Evolutionary conservation across 2,113 vertebrate species (phyloP), one percentile per base, ranked within the genome.

Genomic region (Physeter macrocephalus): DNA sequence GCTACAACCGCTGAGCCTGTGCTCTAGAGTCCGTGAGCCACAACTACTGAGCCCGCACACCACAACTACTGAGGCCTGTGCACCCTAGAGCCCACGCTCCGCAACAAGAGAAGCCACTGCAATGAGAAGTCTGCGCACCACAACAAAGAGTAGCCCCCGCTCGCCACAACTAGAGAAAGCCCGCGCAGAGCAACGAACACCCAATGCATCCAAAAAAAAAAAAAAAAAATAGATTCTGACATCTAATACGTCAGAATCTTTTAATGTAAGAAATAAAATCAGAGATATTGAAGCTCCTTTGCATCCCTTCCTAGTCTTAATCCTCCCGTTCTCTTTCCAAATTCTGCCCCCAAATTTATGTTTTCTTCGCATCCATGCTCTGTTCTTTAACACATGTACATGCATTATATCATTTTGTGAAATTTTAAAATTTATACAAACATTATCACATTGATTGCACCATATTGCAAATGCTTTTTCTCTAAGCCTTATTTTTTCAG

Each of bases 401-500:
- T 21, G 46, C 59, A 3, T 49, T 39, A 11, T 13, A 23, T 18
- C 62, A 62, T 83, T 66, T 59, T 29, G 13, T 34, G 54, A 41
- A 29, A 74, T 83, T 72, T 78, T 18, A 41, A 31, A 46, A 54
- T 67, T 8, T 83, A 90, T 15, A 36, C 34, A 92, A 87, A 92
- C 80, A 49, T 20, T 1, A 66, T 27, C 64, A 11, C 41, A 59
- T 57, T 7, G 71, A 96, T 90, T 6, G 46, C 8, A 36, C 41
- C 25, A 3, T 29, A 31, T 25, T 41, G 12, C 69, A 27, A 59
- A 81, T 8, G 54, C 78, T 52, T 39, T 61, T 72, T 23, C 31
- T 2, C 69, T 20, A 9, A 71, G 67, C 74, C 1, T 59, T 43
- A 25, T 59, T 87, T 71, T 62, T 69, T 52, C 49, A 52, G 49